Base-by-base conservation (phyloP, 2,797 vertebrate species). In the Threskiornis aethiopicus region DNA sequence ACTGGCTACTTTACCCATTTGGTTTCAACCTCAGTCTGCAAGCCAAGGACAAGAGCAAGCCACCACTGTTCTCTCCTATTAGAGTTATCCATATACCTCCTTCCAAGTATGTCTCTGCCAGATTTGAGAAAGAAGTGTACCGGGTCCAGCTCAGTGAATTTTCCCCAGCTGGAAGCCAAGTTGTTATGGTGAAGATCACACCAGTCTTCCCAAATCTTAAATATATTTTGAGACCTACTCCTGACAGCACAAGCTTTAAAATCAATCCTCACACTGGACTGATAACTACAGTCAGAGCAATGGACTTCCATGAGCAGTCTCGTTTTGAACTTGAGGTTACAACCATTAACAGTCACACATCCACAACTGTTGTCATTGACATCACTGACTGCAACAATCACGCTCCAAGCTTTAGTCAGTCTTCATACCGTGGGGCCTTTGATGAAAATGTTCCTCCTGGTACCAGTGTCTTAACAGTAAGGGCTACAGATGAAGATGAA, bases 11-110 rank as follows among this genome's bases (percentile, higher is more conserved):
- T 76, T 98, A 97, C 66, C 98, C 98, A 4, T 98, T 98, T 70
- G 99, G 99, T 72, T 98, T 99, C 84, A 99, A 99, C 98, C 97
- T 99, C 90, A 99, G 99, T 46, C 98, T 99, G 82, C 99, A 98
- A 97, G 99, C 99, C 55, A 99, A 98, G 98, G 99, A 99, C 91
- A 97, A 96, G 75, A 98, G 98, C 90, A 98, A 96, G 24, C 98
- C 98, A 31, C 97, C 98, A 81, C 95, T 98, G 49, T 96, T 98
- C 84, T 99, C 99, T 59, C 97, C 98, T 73, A 29, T 99, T 95
- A 97, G 96, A 94, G 97, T 97, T 52, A 96, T 99, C 69, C 98
- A 99, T 55, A 97, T 99, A 77, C 98, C 99, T 2, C 90, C 99
- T 20, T 96, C 98, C 96, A 98, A 97, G 94, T 96, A 98, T 42